A percentile compares a stretch with the other conserved stretches of the same genome.
Conservation (phyloP, 1,140 invertebrate species). For the Capitella teleta region DNA sequence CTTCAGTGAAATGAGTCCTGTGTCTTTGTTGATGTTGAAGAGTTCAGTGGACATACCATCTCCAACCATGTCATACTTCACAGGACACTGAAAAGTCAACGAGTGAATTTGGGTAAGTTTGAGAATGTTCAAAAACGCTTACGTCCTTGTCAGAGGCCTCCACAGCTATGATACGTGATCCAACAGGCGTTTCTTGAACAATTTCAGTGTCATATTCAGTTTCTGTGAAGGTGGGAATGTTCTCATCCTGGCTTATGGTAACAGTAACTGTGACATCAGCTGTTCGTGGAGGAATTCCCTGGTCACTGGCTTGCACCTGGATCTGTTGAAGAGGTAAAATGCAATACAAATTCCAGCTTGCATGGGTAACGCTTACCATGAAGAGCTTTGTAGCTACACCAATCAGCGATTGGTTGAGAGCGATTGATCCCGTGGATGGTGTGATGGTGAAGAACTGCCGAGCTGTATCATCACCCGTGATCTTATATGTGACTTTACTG, state of each 20-base stretch:
- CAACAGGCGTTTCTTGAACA: not conserved
- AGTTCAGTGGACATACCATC: conserved; percentile 6
- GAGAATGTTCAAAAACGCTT: not conserved
- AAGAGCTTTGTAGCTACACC: too few species aligned
- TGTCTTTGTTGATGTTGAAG: conserved; percentile 3
- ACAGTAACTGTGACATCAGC: conserved; percentile 15
- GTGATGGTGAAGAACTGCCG: conserved; percentile 22
- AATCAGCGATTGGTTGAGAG: conserved; percentile 16
- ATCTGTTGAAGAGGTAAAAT: conserved; percentile 19
- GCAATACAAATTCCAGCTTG: not conserved
- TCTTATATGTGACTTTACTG: conserved; percentile 13
- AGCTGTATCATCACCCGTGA: conserved; percentile 14
- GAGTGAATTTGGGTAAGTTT: too few species aligned
- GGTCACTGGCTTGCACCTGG: conserved; percentile 18
- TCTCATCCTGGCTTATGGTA: conserved; percentile 12
- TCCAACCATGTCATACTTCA: conserved; percentile 10
- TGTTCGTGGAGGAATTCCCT: conserved; percentile 15
- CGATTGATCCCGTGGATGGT: conserved; percentile 15
- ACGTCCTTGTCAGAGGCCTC: conserved; percentile 5
- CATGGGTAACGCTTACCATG: not conserved
- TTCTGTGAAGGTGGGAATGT: not conserved
- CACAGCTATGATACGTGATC: not conserved
- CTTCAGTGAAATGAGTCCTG: conserved; percentile 48
- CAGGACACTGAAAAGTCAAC: conserved; percentile 10
- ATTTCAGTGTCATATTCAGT: conserved; percentile 1